A percentile compares a stretch with the other conserved stretches of the same genome.
These are phyloP conservation scores for Nipponia nippon DNA, from an alignment of 2,113 vertebrate genomes.

Conservation along the genomic window DNA sequence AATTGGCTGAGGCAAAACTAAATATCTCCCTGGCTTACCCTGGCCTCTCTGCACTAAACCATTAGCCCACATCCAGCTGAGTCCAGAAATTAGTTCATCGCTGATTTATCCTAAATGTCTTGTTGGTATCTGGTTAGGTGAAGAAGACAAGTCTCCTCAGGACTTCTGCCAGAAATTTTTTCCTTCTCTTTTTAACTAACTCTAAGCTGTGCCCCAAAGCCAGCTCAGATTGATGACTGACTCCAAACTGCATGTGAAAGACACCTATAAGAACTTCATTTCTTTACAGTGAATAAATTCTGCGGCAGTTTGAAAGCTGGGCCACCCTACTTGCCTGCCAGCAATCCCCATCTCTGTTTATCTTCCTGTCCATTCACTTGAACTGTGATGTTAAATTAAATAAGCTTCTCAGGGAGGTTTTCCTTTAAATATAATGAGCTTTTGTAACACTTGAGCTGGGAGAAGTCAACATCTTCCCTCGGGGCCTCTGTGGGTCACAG, in stretches of 20 bases:
- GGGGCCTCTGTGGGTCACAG: constrained; percentile 10
- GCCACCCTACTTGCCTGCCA: background rate
- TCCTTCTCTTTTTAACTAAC: background rate
- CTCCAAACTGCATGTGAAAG: background rate
- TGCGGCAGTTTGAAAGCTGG: background rate
- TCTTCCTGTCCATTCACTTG: constrained; percentile 26
- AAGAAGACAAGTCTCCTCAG: background rate
- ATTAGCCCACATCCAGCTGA: background rate
- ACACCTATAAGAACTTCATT: background rate
- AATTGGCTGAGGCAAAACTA: background rate
- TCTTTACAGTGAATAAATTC: background rate
- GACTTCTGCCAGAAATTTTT: background rate
- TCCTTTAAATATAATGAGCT: constrained; percentile 49
- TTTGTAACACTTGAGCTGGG: constrained; percentile 37
- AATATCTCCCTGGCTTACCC: background rate
- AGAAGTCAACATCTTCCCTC: constrained; percentile 39
- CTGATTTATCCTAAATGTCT: background rate
- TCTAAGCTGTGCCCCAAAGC: background rate
- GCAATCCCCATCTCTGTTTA: constrained; percentile 42
- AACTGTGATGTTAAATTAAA: constrained; percentile 18
- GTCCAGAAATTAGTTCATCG: background rate
- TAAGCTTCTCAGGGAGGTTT: constrained; percentile 45
- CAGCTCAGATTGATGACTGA: background rate
- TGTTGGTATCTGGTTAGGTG: background rate
- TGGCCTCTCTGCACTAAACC: background rate